phyloP scores from a whole-genome alignment of 2,113 vertebrate species.

The Aleadryas rufinucha region DNA sequence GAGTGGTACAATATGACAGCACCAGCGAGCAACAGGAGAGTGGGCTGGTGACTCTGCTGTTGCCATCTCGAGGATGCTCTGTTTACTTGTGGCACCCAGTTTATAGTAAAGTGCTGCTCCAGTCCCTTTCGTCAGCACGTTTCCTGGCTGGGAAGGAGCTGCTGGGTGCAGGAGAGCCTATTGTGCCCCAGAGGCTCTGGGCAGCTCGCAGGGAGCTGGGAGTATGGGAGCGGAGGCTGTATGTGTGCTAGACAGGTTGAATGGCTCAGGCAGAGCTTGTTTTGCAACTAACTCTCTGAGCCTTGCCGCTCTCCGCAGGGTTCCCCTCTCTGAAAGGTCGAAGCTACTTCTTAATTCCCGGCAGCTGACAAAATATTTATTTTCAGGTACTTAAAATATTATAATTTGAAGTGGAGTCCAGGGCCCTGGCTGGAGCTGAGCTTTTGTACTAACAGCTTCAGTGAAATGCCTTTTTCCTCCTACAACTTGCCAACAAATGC shows the following conservation, averaged over 20 bases:
- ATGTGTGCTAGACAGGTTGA: slow-evolving; percentile 14
- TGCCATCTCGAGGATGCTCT: neutral
- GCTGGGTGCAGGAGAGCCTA: neutral
- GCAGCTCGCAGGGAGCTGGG: neutral
- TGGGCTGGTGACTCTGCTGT: neutral
- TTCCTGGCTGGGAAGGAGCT: neutral
- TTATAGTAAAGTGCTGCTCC: neutral
- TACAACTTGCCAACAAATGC: slow-evolving; percentile 48
- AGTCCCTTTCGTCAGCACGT: accelerated
- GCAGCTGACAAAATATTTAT: slow-evolving; percentile 68
- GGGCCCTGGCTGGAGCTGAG: slow-evolving; percentile 38
- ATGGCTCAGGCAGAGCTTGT: slow-evolving; percentile 23
- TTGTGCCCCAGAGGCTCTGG: neutral
- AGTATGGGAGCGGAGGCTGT: neutral
- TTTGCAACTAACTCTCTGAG: slow-evolving; percentile 49
- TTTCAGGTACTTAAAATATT: slow-evolving; percentile 69
- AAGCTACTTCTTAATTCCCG: slow-evolving; percentile 65
- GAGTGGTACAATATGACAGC: neutral
- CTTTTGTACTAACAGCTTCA: slow-evolving; percentile 58
- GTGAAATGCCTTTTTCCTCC: slow-evolving; percentile 52
- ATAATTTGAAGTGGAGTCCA: slow-evolving; percentile 64
- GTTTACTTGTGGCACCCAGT: neutral
- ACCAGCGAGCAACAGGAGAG: neutral
- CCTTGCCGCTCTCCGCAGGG: slow-evolving; percentile 15
- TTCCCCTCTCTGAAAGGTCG: slow-evolving; percentile 50